Base-by-base conservation (phyloP, 2,888 invertebrate genomes). In the Pegoplata infirma region DNA sequence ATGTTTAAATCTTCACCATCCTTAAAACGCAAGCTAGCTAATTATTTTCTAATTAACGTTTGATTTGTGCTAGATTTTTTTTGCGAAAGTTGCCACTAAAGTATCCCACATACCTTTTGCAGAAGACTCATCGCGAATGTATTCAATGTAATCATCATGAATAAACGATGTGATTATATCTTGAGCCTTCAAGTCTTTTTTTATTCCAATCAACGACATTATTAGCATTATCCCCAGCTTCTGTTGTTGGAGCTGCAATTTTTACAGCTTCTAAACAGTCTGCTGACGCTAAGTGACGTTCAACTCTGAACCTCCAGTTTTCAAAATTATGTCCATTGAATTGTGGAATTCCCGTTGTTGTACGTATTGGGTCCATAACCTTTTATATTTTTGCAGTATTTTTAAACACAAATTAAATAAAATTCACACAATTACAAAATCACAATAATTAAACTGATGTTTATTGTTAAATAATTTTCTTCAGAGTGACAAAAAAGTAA, bases 251-350 rank as follows among this genome's bases (percentile, higher is more conserved):
- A 56, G 36, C 36, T 36, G 56, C 36, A 6, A 23, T 36, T 32
- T 40, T 56, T n/a, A 56, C 56, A 56, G 40, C 40, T 17, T 56
- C 56, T 19, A 56, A 28, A 28, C 53, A 53, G 6, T 28, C 53
- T 23, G 56, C 56, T 19, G 56, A 17, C 21, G 56, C 56, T 19
- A 56, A 36, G n/a, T 56, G 40, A 10, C 21, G 17, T 56, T 56
- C 21, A 6, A 56, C 36, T 17, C 56, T 36, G 19, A 56, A 56
- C 40, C 12, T 36, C 56, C 56, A 56, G 12, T 56, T 56, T 56
- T 56, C 56, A 56, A 56, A 40, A n/a, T 56, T 16, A 17, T 17
- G 17, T 40, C 56, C 40, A 40, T 19, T 21, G 7, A 51, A 51
- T 51, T 51, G 23, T 51, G n/a, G 1, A 23, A 51, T 51, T 12